These are phyloP conservation scores for Lottia scabra DNA, from an alignment of 2,888 invertebrate genomes.

Conservation along the genomic window DNA sequence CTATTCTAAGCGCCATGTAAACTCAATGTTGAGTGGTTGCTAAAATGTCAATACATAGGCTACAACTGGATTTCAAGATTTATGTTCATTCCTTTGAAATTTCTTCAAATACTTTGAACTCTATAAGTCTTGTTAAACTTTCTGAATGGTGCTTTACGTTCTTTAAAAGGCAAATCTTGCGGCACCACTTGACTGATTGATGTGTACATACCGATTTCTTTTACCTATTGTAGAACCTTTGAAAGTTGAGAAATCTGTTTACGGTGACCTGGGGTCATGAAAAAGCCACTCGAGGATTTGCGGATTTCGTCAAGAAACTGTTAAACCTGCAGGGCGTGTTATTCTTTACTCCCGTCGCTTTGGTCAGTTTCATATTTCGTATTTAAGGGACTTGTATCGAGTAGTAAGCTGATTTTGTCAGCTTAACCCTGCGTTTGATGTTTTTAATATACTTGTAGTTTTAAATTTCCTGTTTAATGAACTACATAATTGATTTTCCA, in stretches of 20 bases:
- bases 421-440: background rate
- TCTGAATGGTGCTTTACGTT: too few species aligned
- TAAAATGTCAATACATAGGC: too few species aligned
- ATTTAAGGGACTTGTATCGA: conserved; percentile 4
- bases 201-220: background rate
- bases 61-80: too few species aligned
- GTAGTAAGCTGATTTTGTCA: conserved; percentile 1
- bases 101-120: too few species aligned
- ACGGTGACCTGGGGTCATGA: conserved; percentile 1
- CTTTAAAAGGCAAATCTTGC: too few species aligned
- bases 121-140: too few species aligned
- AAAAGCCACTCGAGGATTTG: conserved; percentile 1
- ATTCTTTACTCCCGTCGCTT: conserved; percentile 3
- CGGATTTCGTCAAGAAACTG: background rate
- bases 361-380: background rate
- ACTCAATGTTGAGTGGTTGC: too few species aligned
- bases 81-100: too few species aligned
- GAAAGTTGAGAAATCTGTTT: background rate
- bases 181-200: background rate
- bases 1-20: too few species aligned
- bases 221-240: conserved; percentile 1
- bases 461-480: conserved; percentile 4
- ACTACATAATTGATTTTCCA: background rate
- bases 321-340: conserved; percentile 6
- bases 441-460: background rate